Evolutionary conservation across 2,888 invertebrate genomes (phyloP).

Genomic region (Anticlea derivata): DNA sequence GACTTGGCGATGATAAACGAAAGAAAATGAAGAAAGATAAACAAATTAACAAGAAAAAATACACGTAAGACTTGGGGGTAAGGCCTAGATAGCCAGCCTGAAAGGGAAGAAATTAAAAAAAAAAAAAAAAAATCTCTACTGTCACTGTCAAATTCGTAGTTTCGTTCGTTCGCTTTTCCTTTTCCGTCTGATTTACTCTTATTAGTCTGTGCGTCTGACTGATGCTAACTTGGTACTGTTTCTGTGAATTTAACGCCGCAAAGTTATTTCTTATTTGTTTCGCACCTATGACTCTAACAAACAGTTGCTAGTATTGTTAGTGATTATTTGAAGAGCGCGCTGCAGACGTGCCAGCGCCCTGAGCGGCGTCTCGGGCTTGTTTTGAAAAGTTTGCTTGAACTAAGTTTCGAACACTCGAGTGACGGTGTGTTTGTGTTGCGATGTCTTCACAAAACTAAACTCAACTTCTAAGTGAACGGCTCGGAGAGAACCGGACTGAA

Average conservation of each 20-base stretch:
- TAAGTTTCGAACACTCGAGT: conserved; percentile 63
- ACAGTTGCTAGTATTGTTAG: not conserved
- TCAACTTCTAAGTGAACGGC: conserved; percentile 50
- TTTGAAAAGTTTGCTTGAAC: conserved; percentile 59
- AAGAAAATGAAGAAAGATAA: no score
- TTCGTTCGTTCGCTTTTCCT: no score
- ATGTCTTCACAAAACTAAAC: conserved; percentile 69
- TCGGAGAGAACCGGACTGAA: conserved; percentile 35
- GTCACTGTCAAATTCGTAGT: no score
- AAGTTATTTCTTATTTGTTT: conserved; percentile 9
- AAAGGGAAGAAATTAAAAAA: no score
- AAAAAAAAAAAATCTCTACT: no score
- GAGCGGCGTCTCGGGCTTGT: conserved; percentile 35
- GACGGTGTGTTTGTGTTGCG: conserved; percentile 62
- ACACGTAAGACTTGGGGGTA: no score
- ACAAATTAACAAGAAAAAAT: no score
- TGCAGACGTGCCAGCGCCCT: not conserved
- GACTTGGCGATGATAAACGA: no score
- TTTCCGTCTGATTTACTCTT: no score
- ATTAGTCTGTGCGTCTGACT: no score
- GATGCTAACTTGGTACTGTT: not conserved
- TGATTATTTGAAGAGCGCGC: not conserved
- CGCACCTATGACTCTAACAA: not conserved
- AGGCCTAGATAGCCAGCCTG: no score
- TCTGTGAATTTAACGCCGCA: conserved; percentile 12